Evolutionary conservation across 1,140 invertebrate genomes (phyloP), one percentile per base, ranked within the genome.

Genomic region (Leptinotarsa defecta): DNA sequence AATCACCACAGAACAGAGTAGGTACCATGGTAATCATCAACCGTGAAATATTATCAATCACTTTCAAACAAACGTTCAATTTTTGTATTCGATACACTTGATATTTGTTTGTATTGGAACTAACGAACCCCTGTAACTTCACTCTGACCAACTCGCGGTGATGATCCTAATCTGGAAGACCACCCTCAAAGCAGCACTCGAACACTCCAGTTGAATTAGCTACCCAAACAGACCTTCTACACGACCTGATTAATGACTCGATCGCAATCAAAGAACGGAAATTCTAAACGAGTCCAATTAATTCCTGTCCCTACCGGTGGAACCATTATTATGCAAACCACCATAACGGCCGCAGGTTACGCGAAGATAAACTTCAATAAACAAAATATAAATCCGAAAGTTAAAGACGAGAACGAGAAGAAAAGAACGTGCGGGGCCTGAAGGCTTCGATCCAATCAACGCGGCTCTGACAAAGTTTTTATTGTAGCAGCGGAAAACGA

Each of bases 401-500:
- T 70, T 43, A 72, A 24, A 61, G 19, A 63, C 15, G 43, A 52
- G 27, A 63, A n/a, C 19, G 48, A 64, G 17, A 64, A 72, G 71
- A 19, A 64, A 15, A 65, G 27, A 65, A 22, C 13, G 20, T 24
- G 17, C 20, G 19, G 20, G 27, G 64, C 71, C 57, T 15, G 15
- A 27, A 48, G 71, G 52, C 71, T 64, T 61, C 43, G 49, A 72
- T 20, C 71, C 71, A 72, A 72, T 72, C 71, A 72, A 64, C 71
- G 34, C 71, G 20, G 43, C 49, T 22, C 71, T 19, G 76, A 77
- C 76, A 77, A 77, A 77, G 63, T 77, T 77, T 77, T 77, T 77
- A 77, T 77, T 77, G 76, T 75, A 71, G 71, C 74, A 74, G 73
- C 61, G 73, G 68, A 71, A 74, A 77, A 77, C 68, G 76, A 75